A percentile compares a stretch with the other conserved stretches of the same genome.
These are phyloP conservation scores for Caranx ignobilis DNA, from an alignment of 2,113 vertebrate genomes.

Conservation along the genomic window DNA sequence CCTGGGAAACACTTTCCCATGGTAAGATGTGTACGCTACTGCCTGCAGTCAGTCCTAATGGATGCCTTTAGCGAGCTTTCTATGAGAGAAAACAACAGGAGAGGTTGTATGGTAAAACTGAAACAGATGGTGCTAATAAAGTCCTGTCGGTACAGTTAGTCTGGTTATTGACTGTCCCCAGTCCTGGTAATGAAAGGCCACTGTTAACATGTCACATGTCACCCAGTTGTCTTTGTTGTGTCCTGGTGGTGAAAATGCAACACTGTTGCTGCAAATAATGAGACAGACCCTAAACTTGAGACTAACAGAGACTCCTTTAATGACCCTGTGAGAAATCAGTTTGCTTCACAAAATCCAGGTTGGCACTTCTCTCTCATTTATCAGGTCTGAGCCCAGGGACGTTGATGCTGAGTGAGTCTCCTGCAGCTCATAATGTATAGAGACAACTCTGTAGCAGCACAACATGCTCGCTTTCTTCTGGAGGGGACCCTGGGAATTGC, in stretches of 20 bases:
- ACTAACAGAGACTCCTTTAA: slow-evolving; percentile 35
- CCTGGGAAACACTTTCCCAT: slow-evolving; percentile 74
- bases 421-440: slow-evolving; percentile 34
- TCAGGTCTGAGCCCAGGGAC: slow-evolving; percentile 11
- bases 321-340: slow-evolving; percentile 38
- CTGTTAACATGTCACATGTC: slow-evolving; percentile 61
- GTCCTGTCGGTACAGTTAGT: slow-evolving; percentile 59
- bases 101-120: slow-evolving; percentile 74
- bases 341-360: slow-evolving; percentile 57
- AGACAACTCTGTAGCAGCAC: slow-evolving; percentile 38
- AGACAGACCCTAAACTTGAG: slow-evolving; percentile 61
- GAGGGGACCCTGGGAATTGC: slow-evolving; percentile 19
- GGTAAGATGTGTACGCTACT: slow-evolving; percentile 61
- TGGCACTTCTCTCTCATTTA: slow-evolving; percentile 45
- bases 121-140: slow-evolving; percentile 84
- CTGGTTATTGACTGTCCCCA: slow-evolving; percentile 63
- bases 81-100: slow-evolving; percentile 75
- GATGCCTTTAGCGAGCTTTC: slow-evolving; percentile 72
- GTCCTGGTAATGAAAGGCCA: slow-evolving; percentile 74
- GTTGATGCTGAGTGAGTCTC: slow-evolving; percentile 15
- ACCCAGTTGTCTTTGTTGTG: slow-evolving; percentile 62
- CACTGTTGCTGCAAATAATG: slow-evolving; percentile 60
- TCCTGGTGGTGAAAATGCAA: slow-evolving; percentile 25
- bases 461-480: slow-evolving; percentile 25
- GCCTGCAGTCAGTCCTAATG: slow-evolving; percentile 63